Percentiles rank a stretch among this genome's conserved stretches.
Evolutionary conservation across 2,888 invertebrate species (phyloP).

Genomic region (Gari tellinella): DNA sequence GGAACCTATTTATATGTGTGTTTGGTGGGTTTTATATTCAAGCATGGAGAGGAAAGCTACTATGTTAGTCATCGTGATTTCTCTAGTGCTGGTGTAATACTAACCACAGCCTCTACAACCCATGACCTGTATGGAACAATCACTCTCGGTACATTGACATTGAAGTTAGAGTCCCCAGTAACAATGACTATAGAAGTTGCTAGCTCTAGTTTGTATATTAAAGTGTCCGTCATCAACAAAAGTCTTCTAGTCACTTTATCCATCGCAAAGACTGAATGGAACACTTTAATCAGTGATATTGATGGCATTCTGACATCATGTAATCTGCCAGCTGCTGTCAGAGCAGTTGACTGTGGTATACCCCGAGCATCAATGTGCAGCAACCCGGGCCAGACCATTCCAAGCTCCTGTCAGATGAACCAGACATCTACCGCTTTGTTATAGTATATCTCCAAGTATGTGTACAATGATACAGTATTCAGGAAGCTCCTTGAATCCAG

Average conservation of each 20-base stretch:
- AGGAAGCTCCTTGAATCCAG: conserved; percentile 38
- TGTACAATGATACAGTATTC: conserved; percentile 42
- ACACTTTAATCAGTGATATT: conserved; percentile 25
- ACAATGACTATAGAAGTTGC: conserved; percentile 44
- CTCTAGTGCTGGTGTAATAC: conserved; percentile 31
- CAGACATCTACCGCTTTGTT: conserved; percentile 49
- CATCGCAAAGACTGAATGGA: conserved; percentile 46
- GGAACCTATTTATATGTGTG: conserved; percentile 35
- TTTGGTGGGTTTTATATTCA: conserved; percentile 41
- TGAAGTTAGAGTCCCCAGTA: conserved; percentile 52
- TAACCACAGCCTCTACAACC: conserved; percentile 19
- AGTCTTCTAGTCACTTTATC: conserved; percentile 53
- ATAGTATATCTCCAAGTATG: conserved; percentile 28
- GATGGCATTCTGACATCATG: conserved; percentile 60
- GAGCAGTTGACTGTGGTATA: conserved; percentile 45
- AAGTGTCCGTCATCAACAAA: conserved; percentile 49
- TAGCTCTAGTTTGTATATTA: conserved; percentile 39
- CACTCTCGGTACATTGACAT: conserved; percentile 34
- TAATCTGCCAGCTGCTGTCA: conserved; percentile 48
- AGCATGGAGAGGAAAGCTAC: conserved; percentile 37
- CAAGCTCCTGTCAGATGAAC: conserved; percentile 45
- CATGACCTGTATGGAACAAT: conserved; percentile 43
- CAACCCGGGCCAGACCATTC: conserved; percentile 30
- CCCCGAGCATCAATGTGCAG: conserved; percentile 44
- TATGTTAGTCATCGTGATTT: conserved; percentile 49